Conservation (phyloP, 2,888 invertebrate species). For the Callinectes sapidus region DNA sequence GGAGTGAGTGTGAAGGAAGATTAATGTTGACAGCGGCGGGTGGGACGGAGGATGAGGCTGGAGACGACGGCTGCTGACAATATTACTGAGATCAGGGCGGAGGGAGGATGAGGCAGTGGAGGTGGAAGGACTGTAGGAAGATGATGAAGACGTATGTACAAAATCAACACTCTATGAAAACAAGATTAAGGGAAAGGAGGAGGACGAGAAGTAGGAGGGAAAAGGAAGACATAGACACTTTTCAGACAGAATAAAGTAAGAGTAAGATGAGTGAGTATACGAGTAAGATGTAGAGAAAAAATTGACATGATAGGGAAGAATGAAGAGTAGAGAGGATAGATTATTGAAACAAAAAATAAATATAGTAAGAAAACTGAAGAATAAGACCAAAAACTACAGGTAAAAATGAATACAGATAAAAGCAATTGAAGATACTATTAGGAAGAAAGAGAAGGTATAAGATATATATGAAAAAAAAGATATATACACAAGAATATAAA, state of each 20-base stretch:
- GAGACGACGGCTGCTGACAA: neutral
- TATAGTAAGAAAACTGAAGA: neutral
- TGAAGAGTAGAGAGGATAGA: neutral
- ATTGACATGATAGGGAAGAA: no score
- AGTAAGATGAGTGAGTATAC: neutral
- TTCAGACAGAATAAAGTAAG: neutral
- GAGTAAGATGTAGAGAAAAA: neutral
- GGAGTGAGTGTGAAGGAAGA: neutral
- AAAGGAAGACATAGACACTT: neutral
- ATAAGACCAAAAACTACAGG: neutral
- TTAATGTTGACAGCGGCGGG: slow-evolving; percentile 19
- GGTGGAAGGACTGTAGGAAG: neutral
- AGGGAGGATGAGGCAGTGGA: neutral
- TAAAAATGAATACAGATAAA: neutral
- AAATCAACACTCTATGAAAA: neutral
- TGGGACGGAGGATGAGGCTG: neutral
- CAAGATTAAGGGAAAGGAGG: neutral
- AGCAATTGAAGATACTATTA: neutral
- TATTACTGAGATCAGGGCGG: neutral
- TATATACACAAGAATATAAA: neutral
- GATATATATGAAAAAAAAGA: neutral
- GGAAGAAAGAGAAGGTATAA: neutral
- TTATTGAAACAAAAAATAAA: neutral
- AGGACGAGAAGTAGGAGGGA: neutral
- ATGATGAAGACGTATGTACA: neutral